Evolutionary conservation across 2,113 vertebrate species (phyloP), one percentile per base, ranked within the genome.

Genomic region (Triplophysa dalaica): DNA sequence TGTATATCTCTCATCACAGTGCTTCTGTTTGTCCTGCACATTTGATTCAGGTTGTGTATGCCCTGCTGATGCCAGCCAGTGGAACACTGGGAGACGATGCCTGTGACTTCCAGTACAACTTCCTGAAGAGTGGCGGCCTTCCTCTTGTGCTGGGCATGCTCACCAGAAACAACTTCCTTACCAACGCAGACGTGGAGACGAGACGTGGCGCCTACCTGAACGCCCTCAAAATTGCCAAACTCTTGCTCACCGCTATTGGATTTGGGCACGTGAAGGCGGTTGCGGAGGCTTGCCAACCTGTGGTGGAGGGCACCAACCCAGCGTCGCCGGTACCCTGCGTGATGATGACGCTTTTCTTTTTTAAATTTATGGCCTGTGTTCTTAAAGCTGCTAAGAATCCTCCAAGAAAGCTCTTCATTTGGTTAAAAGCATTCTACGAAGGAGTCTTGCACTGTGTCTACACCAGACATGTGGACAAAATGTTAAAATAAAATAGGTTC

Each of bases 41-140:
- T 17, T 56, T 58, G 0, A 58, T 22, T 43, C 5, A 99, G 97
- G 97, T 98, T 85, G 96, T 98, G 78, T 99, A 99, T 93, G 96
- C 97, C 86, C 93, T 99, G 93, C 93, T 99, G 90, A 99, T 99
- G 97, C 97, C 97, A 87, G 97, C 97, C 90, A 97, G 95, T 87
- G 95, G 95, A 87, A 96, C 97, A 73, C 90, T 99, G 87, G 96
- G 96, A 64, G 97, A 99, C 87, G 97, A 98, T 41, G 96, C 97
- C 73, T 96, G 95, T 81, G 97, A 98, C 87, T 98, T 99, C 90
- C 97, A 99, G 17, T 97, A 95, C 88, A 98, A 98, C 91, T 98
- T 98, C 88, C 86, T 98, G 77, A 98, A 98, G 92, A 98, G 97
- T 41, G 97, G 97, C 64, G 97, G 97, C 60, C 92, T 98, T 67